Conservation (phyloP, 37 sponge, comb jelly and placozoan species). For the Bolinopsis microptera region DNA sequence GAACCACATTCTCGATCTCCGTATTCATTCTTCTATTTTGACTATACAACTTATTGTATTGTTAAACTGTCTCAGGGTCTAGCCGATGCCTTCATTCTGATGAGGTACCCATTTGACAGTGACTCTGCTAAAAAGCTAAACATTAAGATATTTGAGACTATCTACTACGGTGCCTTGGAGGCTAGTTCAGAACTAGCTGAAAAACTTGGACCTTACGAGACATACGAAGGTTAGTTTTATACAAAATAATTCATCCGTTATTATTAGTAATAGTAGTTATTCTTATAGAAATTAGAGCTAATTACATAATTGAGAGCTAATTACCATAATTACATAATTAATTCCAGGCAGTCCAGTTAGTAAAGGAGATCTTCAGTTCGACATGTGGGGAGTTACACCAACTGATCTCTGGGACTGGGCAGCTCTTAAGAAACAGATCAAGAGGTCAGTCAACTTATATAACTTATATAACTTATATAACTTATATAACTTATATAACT, state of each 20-base stretch:
- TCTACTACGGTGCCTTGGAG: conserved; percentile 90
- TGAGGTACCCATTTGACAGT: conserved; percentile 94
- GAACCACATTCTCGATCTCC: too few species aligned
- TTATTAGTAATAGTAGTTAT: not conserved
- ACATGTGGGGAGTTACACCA: conserved; percentile 96
- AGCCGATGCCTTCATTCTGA: conserved; percentile 96
- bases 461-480: too few species aligned
- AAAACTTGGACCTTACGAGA: conserved; percentile 85
- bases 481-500: too few species aligned
- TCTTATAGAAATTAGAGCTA: too few species aligned
- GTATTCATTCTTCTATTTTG: too few species aligned
- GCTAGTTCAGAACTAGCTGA: conserved; percentile 91
- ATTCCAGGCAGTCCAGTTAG: conserved; percentile 50
- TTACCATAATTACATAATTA: not conserved
- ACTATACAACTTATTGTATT: too few species aligned
- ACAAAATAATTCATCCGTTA: not conserved
- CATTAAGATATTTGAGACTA: conserved; percentile 93
- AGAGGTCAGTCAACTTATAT: conserved; percentile 74
- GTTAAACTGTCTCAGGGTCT: too few species aligned
- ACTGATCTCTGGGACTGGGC: conserved; percentile 94
- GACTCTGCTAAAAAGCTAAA: conserved; percentile 84
- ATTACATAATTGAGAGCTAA: not conserved
- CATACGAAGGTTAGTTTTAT: conserved; percentile 70
- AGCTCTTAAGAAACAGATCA: conserved; percentile 79
- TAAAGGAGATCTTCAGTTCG: conserved; percentile 81